A percentile compares a stretch with the other conserved stretches of the same genome.
phyloP scores from a whole-genome alignment of 2,888 invertebrate genomes.

The Aspidiotus destructor region DNA sequence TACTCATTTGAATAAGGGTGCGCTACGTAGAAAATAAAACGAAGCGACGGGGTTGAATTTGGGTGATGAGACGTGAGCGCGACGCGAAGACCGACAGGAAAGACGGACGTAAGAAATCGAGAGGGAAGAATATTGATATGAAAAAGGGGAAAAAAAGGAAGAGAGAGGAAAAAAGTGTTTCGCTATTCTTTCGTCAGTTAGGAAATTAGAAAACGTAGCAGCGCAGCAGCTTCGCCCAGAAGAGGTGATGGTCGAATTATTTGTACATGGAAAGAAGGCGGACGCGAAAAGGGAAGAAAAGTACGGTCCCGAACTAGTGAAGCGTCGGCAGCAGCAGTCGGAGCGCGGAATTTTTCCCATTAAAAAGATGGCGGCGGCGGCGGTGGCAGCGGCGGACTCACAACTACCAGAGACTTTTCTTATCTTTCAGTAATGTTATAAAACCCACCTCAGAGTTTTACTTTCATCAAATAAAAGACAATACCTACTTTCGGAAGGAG shows the following conservation, averaged over 20 bases:
- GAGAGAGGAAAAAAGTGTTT: constrained; percentile 21
- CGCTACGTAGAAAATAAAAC: no score
- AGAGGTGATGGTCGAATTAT: constrained; percentile 16
- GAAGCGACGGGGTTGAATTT: no score
- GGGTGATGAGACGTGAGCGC: no score
- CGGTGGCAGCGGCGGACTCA: constrained; percentile 32
- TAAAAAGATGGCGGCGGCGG: constrained; percentile 34
- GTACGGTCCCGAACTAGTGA: neutral
- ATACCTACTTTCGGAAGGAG: constrained; percentile 27
- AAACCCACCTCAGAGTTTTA: constrained; percentile 28
- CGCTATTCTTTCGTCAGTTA: constrained; percentile 27
- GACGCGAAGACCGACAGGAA: neutral
- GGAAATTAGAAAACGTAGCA: constrained; percentile 23
- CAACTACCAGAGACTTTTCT: constrained; percentile 26
- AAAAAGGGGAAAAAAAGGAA: constrained; percentile 6
- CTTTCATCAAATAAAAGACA: constrained; percentile 32
- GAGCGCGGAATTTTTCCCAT: constrained; percentile 25
- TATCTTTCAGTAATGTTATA: constrained; percentile 26
- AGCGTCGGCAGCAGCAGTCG: neutral
- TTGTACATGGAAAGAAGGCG: neutral
- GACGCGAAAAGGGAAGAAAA: neutral
- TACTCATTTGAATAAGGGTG: no score
- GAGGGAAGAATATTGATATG: constrained; percentile 8
- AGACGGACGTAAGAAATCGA: constrained; percentile 10
- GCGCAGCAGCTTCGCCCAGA: constrained; percentile 3